phyloP scores from a whole-genome alignment of 2,113 vertebrate genomes.

The Regulus satrapa region DNA sequence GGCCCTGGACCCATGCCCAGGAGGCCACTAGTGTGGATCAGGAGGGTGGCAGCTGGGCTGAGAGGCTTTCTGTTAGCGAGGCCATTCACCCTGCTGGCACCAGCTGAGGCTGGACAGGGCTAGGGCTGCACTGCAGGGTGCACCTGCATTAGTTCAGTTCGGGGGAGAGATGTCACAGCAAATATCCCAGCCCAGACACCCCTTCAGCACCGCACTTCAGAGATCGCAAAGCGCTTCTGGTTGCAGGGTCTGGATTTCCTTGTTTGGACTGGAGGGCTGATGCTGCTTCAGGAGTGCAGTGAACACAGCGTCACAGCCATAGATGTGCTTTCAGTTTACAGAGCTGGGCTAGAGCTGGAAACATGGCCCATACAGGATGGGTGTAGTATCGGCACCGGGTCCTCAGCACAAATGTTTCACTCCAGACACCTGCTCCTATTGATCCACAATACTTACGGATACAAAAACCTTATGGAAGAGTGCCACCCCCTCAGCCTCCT shows the following conservation, averaged over 20 bases:
- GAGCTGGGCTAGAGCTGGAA: background rate
- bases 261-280: background rate
- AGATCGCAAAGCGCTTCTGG: background rate
- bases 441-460: background rate
- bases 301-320: background rate
- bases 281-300: background rate
- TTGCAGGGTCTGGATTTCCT: background rate
- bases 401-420: background rate
- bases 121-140: background rate
- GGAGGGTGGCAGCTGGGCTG: background rate
- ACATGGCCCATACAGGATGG: accelerated
- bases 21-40: background rate
- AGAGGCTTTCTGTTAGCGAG: accelerated
- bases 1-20: background rate
- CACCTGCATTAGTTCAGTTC: background rate
- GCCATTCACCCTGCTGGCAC: background rate
- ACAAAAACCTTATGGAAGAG: background rate
- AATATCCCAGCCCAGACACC: background rate
- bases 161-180: background rate
- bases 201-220: background rate
- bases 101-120: background rate
- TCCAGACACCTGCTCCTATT: background rate
- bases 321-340: background rate
- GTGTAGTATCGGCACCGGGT: background rate
- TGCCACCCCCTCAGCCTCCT: background rate